A percentile compares a stretch with the other conserved stretches of the same genome.
These are phyloP conservation scores for Sternotherus odoratus DNA, from an alignment of 2,797 vertebrate genomes.

Conservation along the genomic window DNA sequence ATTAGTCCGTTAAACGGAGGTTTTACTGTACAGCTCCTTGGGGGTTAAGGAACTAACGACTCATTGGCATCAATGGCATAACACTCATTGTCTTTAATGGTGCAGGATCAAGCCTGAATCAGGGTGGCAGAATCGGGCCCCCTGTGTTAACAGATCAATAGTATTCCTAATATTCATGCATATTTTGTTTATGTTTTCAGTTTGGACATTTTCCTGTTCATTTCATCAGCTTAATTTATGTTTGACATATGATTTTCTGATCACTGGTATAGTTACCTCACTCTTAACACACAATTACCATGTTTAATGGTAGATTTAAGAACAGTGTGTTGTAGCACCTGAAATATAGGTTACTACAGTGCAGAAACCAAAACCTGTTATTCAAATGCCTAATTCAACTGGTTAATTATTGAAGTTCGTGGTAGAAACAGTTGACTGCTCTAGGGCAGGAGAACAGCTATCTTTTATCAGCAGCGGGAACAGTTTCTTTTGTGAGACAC, in stretches of 20 bases:
- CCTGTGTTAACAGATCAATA: not conserved
- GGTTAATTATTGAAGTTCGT: slow-evolving; percentile 43
- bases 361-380: slow-evolving; percentile 18
- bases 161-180: not conserved
- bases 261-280: not conserved
- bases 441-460: slow-evolving; percentile 14
- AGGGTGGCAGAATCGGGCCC: not conserved
- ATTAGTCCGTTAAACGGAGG: no score
- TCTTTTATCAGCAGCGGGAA: slow-evolving; percentile 39
- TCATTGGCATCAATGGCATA: not conserved
- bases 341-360: slow-evolving; percentile 1
- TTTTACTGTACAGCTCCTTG: not conserved
- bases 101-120: not conserved
- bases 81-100: accelerated
- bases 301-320: slow-evolving; percentile 1
- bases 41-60: not conserved
- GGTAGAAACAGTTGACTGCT: slow-evolving; percentile 15
- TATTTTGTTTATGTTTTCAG: slow-evolving; percentile 1
- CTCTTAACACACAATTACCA: not conserved
- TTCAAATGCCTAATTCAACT: not conserved
- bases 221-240: not conserved
- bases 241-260: not conserved
- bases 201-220: not conserved
- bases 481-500: slow-evolving; percentile 45
- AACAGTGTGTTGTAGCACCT: slow-evolving; percentile 27